phyloP scores from a whole-genome alignment of 2,888 invertebrate species.

The Diachrysia chrysitis region DNA sequence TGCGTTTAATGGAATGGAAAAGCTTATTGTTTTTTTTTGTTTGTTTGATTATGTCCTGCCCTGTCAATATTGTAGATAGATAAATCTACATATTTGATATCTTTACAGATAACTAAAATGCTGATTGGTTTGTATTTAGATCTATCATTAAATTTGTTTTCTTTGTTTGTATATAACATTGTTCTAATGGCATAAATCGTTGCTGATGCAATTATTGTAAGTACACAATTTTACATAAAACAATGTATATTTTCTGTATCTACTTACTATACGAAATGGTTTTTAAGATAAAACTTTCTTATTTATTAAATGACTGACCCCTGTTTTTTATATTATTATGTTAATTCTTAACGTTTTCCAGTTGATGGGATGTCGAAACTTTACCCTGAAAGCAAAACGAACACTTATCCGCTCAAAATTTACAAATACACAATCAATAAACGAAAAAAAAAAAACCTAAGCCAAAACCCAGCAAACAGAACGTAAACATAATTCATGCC shows the following conservation, averaged over 20 bases:
- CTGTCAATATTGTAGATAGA: background rate
- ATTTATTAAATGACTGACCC: no score
- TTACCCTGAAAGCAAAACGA: no score
- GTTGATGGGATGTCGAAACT: no score
- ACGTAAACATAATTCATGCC: background rate
- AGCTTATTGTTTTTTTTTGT: slow-evolving; percentile 31
- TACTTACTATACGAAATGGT: no score
- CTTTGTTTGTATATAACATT: background rate
- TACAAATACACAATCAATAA: background rate
- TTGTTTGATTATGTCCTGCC: background rate
- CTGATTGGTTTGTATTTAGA: background rate
- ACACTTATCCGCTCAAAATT: background rate
- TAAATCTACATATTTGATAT: background rate
- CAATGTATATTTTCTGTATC: no score
- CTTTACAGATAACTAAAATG: background rate
- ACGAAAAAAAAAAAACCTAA: background rate
- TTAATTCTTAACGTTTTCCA: no score
- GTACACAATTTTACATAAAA: no score
- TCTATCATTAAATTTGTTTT: background rate
- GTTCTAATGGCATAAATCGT: background rate
- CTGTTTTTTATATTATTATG: no score
- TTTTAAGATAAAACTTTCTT: no score
- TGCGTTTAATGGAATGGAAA: slow-evolving; percentile 41
- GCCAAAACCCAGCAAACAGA: background rate
- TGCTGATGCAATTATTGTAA: no score